Base-by-base conservation (phyloP, 2,888 invertebrate species). In the Monopis laevigella region DNA sequence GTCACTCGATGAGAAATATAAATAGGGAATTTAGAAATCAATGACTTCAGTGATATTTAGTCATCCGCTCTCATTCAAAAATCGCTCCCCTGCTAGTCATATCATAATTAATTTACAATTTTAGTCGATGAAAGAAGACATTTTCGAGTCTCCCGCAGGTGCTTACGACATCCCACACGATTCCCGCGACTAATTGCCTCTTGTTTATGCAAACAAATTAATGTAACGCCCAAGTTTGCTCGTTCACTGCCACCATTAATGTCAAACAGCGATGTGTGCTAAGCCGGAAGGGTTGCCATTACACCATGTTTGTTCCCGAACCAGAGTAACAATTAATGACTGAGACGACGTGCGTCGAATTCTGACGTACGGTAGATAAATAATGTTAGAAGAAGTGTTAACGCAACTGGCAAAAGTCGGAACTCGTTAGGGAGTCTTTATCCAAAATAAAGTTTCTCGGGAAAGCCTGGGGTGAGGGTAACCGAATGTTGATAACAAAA, bases 171-270 rank as follows among this genome's bases (percentile, higher is more conserved):
- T 49, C 51, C 60, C 60, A 52, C 55, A 58, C 53, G 55, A 54
- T 53, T 51, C 53, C 54, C 51, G 48, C 49, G 54, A 59, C 64
- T 72, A 73, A 73, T 73, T 67, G 65, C 65, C 54, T 55, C 62
- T 63, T 72, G 67, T 73, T 65, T 70, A 58, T 65, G 65, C 59
- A 64, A 70, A 72, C 66, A 70, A 70, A 70, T 71, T 70, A 66
- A 61, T 64, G 65, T 64, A 60, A 50, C 53, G 56, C 50, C 46
- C 58, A 63, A 70, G 59, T 71, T 69, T 46, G 48, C 50, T 56
- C 55, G 55, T 61, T 58, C 51, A 46, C 48, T 24, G 29, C 17
- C 34, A 28, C 16, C 44, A 41, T 44, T 44, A 44, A 41, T 39
- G 43, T 43, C 40, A 28, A 43, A 35, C 29, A 39, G 27, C 28